Conservation (phyloP, 2,113 vertebrate species). For the Willisornis vidua region DNA sequence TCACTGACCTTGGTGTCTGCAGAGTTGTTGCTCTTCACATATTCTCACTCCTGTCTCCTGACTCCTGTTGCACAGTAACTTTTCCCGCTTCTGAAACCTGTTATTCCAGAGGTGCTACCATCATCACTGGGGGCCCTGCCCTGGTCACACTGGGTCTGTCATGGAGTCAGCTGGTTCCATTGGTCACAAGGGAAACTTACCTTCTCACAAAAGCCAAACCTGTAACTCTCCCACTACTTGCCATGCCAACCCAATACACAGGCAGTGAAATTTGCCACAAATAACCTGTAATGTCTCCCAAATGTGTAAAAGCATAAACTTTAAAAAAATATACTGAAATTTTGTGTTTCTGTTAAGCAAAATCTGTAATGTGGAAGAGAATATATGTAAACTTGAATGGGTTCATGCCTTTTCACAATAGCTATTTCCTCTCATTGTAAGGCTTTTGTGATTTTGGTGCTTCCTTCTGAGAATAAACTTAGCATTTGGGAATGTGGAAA, state of each 20-base stretch:
- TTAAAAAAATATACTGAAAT: background rate
- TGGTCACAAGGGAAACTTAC: background rate
- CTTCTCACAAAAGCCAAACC: background rate
- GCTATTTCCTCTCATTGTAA: background rate
- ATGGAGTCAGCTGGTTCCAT: background rate
- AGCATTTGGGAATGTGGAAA: background rate
- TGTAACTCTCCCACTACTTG: background rate
- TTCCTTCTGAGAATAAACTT: background rate
- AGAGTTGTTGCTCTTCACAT: background rate
- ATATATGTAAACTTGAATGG: background rate
- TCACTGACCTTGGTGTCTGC: background rate
- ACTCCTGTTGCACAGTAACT: background rate
- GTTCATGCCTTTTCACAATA: background rate
- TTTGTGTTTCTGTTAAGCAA: background rate
- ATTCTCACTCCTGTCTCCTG: background rate
- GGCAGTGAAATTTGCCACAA: background rate
- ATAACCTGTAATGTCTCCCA: background rate
- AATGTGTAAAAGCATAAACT: background rate
- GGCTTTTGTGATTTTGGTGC: background rate
- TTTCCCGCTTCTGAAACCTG: background rate
- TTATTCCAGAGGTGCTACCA: background rate
- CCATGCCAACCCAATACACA: background rate
- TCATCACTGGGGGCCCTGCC: rapidly evolving
- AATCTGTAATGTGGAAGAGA: background rate
- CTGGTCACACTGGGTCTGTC: rapidly evolving